Conservation (phyloP, 92 coral and sea anemone genomes). For the Parazoanthus darwini region DNA sequence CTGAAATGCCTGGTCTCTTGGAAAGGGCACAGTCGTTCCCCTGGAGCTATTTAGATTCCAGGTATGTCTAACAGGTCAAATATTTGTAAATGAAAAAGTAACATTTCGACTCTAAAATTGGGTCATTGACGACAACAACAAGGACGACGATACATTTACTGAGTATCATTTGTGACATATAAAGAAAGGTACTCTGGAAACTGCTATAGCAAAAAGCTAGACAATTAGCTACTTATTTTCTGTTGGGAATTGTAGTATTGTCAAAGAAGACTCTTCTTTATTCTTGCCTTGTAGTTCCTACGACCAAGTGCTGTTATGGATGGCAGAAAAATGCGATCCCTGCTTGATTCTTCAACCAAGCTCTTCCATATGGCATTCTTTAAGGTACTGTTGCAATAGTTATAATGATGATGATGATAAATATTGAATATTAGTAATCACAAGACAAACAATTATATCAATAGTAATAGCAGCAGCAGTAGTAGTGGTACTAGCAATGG, state of each 20-base stretch:
- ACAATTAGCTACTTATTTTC: too few relatives aligned
- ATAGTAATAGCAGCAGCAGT: background rate
- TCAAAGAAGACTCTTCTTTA: background rate
- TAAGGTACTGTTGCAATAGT: constrained; percentile 53
- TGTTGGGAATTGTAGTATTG: too few relatives aligned
- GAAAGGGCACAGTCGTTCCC: constrained; percentile 75
- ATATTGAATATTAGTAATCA: background rate
- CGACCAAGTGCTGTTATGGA: constrained; percentile 75
- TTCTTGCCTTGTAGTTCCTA: constrained; percentile 55
- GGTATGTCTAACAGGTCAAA: constrained; percentile 44
- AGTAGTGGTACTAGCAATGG: background rate
- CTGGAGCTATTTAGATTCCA: constrained; percentile 86
- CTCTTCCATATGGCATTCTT: constrained; percentile 81
- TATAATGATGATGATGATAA: background rate
- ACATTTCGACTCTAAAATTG: background rate
- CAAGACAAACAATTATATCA: background rate
- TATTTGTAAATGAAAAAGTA: background rate
- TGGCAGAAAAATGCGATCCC: constrained; percentile 69
- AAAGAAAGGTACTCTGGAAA: too few relatives aligned
- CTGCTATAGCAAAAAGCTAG: too few relatives aligned
- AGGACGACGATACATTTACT: too few relatives aligned
- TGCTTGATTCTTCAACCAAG: constrained; percentile 68
- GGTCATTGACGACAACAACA: background rate
- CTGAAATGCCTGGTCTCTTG: constrained; percentile 74
- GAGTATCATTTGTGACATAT: too few relatives aligned